Evolutionary conservation across 2,888 invertebrate genomes (phyloP).

Genomic region (Ormyrus labotus): DNA sequence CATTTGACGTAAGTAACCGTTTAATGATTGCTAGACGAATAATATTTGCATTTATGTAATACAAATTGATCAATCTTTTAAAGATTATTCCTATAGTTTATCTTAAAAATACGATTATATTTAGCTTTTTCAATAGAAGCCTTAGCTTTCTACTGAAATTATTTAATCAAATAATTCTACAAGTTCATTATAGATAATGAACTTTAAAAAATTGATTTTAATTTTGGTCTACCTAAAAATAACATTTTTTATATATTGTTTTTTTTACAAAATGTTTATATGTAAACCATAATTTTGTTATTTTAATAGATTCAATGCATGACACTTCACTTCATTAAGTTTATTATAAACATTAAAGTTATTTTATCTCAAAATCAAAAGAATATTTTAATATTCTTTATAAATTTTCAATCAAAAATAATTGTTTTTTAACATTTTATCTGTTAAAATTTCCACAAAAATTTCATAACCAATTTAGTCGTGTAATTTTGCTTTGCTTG

Average conservation of each 20-base stretch:
- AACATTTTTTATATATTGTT: slow-evolving; percentile 41
- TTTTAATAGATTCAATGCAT: slow-evolving; percentile 40
- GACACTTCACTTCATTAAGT: not conserved
- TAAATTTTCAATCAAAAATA: slow-evolving; percentile 26
- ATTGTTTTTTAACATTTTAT: slow-evolving; percentile 19
- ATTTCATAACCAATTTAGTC: slow-evolving; percentile 13
- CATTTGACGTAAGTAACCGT: slow-evolving; percentile 22
- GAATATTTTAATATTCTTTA: slow-evolving; percentile 12
- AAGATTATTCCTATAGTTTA: slow-evolving; percentile 11
- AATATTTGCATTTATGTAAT: slow-evolving; percentile 27
- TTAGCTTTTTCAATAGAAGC: slow-evolving; percentile 6
- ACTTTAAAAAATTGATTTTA: slow-evolving; percentile 24
- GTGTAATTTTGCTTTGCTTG: slow-evolving; percentile 1
- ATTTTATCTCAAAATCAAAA: slow-evolving; percentile 7
- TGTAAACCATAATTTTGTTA: slow-evolving; percentile 18
- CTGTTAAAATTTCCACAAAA: slow-evolving; percentile 45
- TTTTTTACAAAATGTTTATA: slow-evolving; percentile 36
- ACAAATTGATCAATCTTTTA: slow-evolving; percentile 25
- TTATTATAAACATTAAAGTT: slow-evolving; percentile 22
- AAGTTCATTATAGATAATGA: slow-evolving; percentile 11
- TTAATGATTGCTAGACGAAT: slow-evolving; percentile 17
- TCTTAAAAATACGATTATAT: not conserved
- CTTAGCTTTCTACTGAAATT: not conserved
- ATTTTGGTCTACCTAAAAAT: slow-evolving; percentile 29
- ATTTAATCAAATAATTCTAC: slow-evolving; percentile 7